Conservation (phyloP, 1,140 invertebrate species). For the Bathynomus jamesi region DNA sequence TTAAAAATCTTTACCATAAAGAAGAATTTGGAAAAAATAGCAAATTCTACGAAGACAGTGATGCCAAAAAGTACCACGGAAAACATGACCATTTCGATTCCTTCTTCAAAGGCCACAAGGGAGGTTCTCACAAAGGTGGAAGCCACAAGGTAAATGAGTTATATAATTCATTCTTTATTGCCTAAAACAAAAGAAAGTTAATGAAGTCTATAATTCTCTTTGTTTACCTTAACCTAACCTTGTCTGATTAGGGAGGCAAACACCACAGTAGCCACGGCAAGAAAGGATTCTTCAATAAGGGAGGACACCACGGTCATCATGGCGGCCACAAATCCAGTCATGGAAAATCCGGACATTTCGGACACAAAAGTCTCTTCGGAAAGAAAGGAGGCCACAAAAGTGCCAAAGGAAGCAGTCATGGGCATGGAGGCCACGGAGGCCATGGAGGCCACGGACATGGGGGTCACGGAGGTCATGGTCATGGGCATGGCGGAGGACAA, state of each 20-base stretch:
- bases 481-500: no score
- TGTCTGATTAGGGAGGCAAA: conserved; percentile 11
- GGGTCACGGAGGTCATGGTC: not conserved
- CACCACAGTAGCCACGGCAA: conserved; percentile 14
- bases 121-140: conserved; percentile 13
- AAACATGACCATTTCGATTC: conserved; percentile 19
- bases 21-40: conserved; percentile 37
- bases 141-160: conserved; percentile 9
- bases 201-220: no score
- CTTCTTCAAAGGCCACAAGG: conserved; percentile 16
- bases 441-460: not conserved
- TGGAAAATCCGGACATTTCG: not conserved
- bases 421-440: not conserved
- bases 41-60: conserved; percentile 18
- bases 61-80: conserved; percentile 21
- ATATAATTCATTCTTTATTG: no score
- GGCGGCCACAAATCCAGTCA: not conserved
- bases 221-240: no score
- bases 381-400: not conserved
- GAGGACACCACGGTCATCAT: not conserved
- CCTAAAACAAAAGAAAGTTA: no score
- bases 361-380: not conserved
- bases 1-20: conserved; percentile 40
- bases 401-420: not conserved
- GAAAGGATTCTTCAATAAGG: conserved; percentile 9